Conservation (phyloP, 2,113 vertebrate genomes). For the Mormyrus iriodes region DNA sequence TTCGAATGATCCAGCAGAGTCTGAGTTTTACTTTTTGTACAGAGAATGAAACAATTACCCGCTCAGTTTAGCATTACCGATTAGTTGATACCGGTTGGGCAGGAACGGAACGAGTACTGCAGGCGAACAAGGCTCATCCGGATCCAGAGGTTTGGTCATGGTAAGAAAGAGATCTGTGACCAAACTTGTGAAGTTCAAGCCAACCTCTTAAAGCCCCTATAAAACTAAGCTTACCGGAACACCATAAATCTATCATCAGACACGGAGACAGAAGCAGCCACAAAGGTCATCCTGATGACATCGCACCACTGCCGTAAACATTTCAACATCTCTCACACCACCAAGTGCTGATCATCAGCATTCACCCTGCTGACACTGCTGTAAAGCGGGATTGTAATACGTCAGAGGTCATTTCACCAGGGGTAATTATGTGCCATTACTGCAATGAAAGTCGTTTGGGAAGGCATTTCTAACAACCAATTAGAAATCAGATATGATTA, state of each 20-base stretch:
- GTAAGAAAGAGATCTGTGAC: background rate
- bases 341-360: background rate
- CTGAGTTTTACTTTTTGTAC: background rate
- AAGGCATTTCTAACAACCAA: background rate
- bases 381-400: background rate
- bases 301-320: background rate
- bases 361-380: background rate
- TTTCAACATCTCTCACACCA: background rate
- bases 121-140: background rate
- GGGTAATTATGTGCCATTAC: slow-evolving; percentile 10
- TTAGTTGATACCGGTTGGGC: background rate
- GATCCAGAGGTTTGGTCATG: background rate
- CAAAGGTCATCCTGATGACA: background rate
- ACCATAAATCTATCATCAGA: background rate
- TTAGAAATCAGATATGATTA: background rate
- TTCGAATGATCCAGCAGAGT: background rate
- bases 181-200: background rate
- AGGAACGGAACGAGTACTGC: background rate
- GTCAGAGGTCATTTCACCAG: background rate
- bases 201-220: background rate
- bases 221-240: background rate
- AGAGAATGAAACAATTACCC: background rate
- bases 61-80: background rate
- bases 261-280: background rate
- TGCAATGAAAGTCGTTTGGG: background rate